phyloP scores from a whole-genome alignment of 2,797 vertebrate species.

The Urocyon cinereoargenteus region DNA sequence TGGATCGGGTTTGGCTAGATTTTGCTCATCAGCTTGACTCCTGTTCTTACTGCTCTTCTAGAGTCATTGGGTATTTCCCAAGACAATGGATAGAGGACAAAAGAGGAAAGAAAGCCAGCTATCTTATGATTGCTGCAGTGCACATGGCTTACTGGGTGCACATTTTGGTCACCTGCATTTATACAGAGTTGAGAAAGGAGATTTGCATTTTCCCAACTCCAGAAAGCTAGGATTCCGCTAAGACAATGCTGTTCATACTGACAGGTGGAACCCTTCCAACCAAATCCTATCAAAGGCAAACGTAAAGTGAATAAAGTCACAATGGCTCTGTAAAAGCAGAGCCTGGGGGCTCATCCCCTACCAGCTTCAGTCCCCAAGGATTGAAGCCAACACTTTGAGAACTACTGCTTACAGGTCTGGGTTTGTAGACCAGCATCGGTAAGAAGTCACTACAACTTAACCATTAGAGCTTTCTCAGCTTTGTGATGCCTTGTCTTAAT shows the following conservation, averaged over 20 bases:
- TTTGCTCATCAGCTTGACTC: background rate
- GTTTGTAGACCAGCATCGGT: background rate
- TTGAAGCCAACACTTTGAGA: background rate
- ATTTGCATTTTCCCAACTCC: background rate
- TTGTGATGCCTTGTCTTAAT: background rate
- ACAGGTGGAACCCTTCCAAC: conserved; percentile 24
- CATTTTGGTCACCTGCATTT: background rate
- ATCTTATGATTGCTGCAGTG: background rate
- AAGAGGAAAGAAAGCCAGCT: background rate
- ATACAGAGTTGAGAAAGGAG: background rate
- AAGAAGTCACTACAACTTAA: background rate
- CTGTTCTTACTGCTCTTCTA: background rate
- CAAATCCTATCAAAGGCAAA: background rate
- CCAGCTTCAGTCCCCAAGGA: background rate
- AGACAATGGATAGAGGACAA: background rate
- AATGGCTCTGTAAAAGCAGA: background rate
- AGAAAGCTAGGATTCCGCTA: background rate
- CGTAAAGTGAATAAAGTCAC: background rate
- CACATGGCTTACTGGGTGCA: background rate
- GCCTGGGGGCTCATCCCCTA: background rate
- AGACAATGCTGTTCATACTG: background rate
- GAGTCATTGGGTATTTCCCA: background rate
- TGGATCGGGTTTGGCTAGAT: background rate
- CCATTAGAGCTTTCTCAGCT: background rate
- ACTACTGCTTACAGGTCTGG: background rate